Base-by-base conservation (phyloP, 2,113 vertebrate species). In the Petrocephalus microphthalmus region DNA sequence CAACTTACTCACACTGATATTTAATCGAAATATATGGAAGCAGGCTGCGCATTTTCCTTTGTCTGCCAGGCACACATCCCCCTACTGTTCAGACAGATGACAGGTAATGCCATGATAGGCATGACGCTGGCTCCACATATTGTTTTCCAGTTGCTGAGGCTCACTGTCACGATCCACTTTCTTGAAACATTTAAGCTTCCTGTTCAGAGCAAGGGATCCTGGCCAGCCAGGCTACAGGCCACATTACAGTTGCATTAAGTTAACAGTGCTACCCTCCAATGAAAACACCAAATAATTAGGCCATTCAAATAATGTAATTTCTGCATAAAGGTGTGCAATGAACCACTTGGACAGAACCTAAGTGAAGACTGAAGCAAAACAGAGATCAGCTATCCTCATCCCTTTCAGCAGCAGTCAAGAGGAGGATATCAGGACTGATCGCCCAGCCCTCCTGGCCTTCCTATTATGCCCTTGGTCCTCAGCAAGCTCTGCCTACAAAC, bases 291-390 rank as follows among this genome's bases (percentile, higher is more conserved):
- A 51, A 25, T 85, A 74, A 78, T 85, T 71, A 42, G 60, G 57
- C 85, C 54, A 88, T 71, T 85, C 49, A 29, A 78, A 67, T 45
- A 88, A 51, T 37, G 10, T 57, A 15, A 56, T 89, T 64, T 67
- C 67, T 81, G 64, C 89, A 81, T 88, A 71, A 84, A 47, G 25
- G 78, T 85, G 64, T 33, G 78, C 78, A 85, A 56, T 85, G 25
- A 19, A 7, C 60, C 49, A 52, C 42, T 15, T 71, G 49, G 33
- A 88, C 17, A 20, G 29, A 4, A 22, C 11, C 54, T 25, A 54
- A 54, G 84, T 74, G 37, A n/a, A 25, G 20, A n/a, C 20, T 10
- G 49, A 86, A 2, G 33, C 7, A 53, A 42, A 54, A 87, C 49
- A 51, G 54, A 88, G 37, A 78, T 19, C 45, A 33, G n/a, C 15